phyloP scores from a whole-genome alignment of 1,140 invertebrate genomes.

The Pararge aegeria region DNA sequence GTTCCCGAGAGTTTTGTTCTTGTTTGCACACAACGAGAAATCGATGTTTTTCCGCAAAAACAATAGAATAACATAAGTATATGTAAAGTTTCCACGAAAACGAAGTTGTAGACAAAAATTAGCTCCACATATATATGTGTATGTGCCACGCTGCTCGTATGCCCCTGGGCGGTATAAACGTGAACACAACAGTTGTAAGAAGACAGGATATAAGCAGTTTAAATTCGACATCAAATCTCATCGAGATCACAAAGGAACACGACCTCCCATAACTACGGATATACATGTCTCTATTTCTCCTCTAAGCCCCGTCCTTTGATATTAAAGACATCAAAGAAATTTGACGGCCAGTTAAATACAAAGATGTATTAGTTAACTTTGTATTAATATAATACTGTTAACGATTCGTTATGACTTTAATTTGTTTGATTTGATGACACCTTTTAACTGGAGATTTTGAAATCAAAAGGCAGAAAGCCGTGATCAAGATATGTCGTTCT shows the following conservation, averaged over 20 bases:
- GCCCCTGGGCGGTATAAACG: no score
- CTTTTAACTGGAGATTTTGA: background rate
- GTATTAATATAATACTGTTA: background rate
- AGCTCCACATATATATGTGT: no score
- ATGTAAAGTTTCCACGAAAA: no score
- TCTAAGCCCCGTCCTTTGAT: background rate
- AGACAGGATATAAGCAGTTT: background rate
- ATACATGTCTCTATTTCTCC: background rate
- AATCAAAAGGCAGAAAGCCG: background rate
- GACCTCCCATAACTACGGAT: background rate
- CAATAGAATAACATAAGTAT: no score
- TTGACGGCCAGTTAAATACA: background rate
- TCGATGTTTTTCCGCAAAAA: no score
- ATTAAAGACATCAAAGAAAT: background rate
- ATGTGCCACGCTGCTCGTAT: no score
- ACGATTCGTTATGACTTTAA: background rate
- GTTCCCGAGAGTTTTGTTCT: no score
- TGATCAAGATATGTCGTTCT: background rate
- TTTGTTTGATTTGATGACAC: background rate
- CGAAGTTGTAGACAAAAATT: no score
- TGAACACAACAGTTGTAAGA: no score
- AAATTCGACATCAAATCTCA: background rate
- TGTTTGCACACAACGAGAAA: no score
- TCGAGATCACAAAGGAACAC: background rate
- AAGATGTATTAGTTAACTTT: background rate